Conservation (phyloP, 1,140 invertebrate genomes). For the Elymnias hypermnestra region DNA sequence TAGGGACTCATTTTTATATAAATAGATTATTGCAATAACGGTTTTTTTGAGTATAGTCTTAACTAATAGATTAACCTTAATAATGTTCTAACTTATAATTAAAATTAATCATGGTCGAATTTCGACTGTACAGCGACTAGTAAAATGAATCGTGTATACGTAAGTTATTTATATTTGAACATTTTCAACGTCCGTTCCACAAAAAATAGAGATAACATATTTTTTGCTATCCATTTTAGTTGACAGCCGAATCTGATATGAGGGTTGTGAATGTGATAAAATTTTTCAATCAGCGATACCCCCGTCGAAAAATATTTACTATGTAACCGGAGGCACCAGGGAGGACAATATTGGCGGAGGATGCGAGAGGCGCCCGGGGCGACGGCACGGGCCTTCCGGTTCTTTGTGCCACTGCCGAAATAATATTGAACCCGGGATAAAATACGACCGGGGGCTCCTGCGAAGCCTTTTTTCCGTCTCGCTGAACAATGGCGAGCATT, state of each 20-base stretch:
- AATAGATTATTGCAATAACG: too few species aligned
- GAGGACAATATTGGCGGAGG: conserved; percentile 70
- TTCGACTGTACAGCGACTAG: too few species aligned
- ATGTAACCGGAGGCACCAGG: conserved; percentile 62
- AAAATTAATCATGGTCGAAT: too few species aligned
- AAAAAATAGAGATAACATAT: too few species aligned
- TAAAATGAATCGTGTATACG: too few species aligned
- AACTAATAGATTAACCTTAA: too few species aligned
- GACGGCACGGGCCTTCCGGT: conserved; percentile 52
- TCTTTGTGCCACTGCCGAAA: conserved; percentile 69
- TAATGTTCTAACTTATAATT: too few species aligned
- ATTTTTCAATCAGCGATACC: conserved; percentile 71
- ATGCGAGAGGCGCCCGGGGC: conserved; percentile 55
- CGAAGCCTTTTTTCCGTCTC: conserved; percentile 64
- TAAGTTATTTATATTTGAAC: too few species aligned
- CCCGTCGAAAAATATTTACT: conserved; percentile 71
- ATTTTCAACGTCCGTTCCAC: too few species aligned
- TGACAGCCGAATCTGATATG: conserved; percentile 15
- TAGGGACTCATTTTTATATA: too few species aligned
- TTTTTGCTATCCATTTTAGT: conserved; percentile 3
- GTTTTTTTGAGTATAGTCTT: too few species aligned
- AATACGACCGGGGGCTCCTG: conserved; percentile 62
- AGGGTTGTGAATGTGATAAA: conserved; percentile 62
- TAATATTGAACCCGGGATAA: conserved; percentile 69
- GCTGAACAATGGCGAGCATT: conserved; percentile 58